phyloP scores from a whole-genome alignment of 1,140 invertebrate genomes.

The Drosophila kanapiae region DNA sequence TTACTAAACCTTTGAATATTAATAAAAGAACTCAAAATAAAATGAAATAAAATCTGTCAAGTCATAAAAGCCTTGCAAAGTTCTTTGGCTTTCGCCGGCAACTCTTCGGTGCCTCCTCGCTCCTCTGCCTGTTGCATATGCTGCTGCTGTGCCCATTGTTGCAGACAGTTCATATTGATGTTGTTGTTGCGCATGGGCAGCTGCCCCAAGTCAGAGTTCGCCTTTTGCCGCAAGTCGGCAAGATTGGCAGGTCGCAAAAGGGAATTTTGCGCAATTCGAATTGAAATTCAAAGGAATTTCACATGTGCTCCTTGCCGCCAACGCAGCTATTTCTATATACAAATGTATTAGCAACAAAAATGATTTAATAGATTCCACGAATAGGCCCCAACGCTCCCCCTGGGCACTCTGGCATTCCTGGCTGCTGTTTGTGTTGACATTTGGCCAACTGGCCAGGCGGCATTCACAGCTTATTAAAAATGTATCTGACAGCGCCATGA shows the following conservation, averaged over 20 bases:
- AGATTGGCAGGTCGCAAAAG: constrained; percentile 38
- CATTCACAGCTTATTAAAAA: constrained; percentile 76
- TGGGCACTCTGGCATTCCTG: constrained; percentile 9
- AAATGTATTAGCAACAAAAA: constrained; percentile 73
- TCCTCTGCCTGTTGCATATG: constrained; percentile 21
- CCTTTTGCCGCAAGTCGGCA: constrained; percentile 46
- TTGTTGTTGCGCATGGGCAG: constrained; percentile 75
- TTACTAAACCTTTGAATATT: not conserved
- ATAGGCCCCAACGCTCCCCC: not conserved
- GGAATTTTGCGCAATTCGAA: constrained; percentile 35
- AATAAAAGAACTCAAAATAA: no score
- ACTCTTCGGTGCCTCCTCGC: not conserved
- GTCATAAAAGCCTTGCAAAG: no score
- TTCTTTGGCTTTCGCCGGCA: not conserved
- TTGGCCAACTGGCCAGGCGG: constrained; percentile 32
- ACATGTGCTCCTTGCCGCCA: constrained; percentile 36
- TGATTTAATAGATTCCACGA: constrained; percentile 77
- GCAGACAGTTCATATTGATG: constrained; percentile 53
- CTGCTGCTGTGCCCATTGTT: constrained; percentile 56
- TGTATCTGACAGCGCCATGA: constrained; percentile 67
- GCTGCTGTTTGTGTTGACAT: constrained; percentile 56
- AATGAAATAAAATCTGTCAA: no score
- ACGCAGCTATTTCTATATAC: constrained; percentile 33
- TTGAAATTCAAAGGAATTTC: constrained; percentile 66
- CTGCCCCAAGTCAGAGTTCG: constrained; percentile 19